Evolutionary conservation across 2,797 vertebrate genomes (phyloP), one percentile per base, ranked within the genome.

Genomic region (Lepilemur ruficaudatus): DNA sequence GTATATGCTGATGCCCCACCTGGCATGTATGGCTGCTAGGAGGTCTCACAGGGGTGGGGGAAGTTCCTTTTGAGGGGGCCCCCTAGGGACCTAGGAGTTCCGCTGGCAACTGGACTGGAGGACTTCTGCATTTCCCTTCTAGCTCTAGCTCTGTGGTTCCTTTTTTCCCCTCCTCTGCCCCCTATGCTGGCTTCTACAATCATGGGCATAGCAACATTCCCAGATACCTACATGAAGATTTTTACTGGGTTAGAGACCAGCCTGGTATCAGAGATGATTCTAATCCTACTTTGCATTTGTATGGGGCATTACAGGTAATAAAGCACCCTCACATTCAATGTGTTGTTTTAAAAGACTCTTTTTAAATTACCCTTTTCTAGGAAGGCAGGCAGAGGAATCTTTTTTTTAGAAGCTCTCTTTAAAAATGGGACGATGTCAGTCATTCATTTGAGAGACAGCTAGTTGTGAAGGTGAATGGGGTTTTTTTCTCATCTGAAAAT

Each of bases 401-500:
- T n/a, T 63, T n/a, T 76, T 94, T 52, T 30, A 43, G 15, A 79
- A 87, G 15, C 48, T 50, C n/a, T 90, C 75, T 82, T 46, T 8
- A 70, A 87, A 96, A 87, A 48, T 52, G 11, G 59, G 43, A 46
- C 79, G 35, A 55, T 85, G 38, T 63, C 79, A 70, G 32, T 72
- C 83, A 17, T 88, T 91, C 41, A 89, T 65, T 59, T 61, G 46
- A 81, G 76, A 95, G 73, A 92, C 93, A 69, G 93, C 65, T 20
- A 78, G 82, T 81, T 83, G 10, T 83, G n/a, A 93, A 89, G 55
- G 73, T 72, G n/a, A 84, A 69, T 46, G 22, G 15, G 15, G 69
- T 82, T 86, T 82, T 70, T 70, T 65, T 59, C 61, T 88, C 73
- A 67, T 79, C 80, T 25, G 70, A 55, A 73, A 88, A 75, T 72